Evolutionary conservation across 30 jellyfish, hydroid and myxozoan genomes (phyloP).

Genomic region (Turritopsis dohrnii): DNA sequence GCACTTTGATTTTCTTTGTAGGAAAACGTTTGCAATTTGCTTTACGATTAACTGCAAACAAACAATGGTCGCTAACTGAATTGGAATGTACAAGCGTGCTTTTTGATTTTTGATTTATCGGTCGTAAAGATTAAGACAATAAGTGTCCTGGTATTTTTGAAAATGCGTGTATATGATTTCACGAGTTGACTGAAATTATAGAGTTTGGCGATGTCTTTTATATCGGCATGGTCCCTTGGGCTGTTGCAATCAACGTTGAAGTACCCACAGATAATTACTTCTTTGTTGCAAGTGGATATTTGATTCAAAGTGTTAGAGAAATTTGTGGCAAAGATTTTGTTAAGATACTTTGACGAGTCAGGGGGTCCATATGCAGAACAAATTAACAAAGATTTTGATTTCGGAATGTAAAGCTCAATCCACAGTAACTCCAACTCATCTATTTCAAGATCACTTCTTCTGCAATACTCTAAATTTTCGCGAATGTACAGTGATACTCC

Average conservation of each 20-base stretch:
- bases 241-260: conserved; percentile 41
- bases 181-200: conserved; percentile 3
- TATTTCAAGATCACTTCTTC: no score
- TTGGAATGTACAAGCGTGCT: neutral
- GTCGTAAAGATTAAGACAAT: neutral
- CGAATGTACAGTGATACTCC: no score
- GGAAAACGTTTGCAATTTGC: conserved; percentile 47
- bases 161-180: conserved; percentile 1
- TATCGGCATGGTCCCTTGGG: conserved; percentile 44
- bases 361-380: conserved; percentile 33
- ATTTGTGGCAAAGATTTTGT: conserved; percentile 18
- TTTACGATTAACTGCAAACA: conserved; percentile 45
- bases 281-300: conserved; percentile 48
- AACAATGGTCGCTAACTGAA: conserved; percentile 64
- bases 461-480: no score
- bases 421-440: no score
- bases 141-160: neutral
- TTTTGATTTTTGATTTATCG: neutral
- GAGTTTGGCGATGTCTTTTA: conserved; percentile 21
- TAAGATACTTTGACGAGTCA: conserved; percentile 49
- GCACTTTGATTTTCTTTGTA: no score
- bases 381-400: neutral
- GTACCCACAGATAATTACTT: conserved; percentile 52
- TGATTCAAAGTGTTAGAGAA: conserved; percentile 30
- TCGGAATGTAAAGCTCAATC: no score